Conservation (phyloP, 2,113 vertebrate genomes). For the Pimephales promelas region DNA sequence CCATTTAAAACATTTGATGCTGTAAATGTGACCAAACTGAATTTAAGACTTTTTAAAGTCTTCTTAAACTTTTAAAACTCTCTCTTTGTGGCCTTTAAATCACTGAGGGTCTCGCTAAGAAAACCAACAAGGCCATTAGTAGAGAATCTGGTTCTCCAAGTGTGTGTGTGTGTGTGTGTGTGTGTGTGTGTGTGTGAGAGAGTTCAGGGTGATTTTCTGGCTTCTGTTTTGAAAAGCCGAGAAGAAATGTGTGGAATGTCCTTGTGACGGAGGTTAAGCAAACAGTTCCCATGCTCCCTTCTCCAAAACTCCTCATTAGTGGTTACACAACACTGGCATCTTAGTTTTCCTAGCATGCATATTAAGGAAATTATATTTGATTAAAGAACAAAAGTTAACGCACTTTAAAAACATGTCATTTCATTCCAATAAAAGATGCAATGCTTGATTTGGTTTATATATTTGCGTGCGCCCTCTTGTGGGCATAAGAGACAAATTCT, state of each 20-base stretch:
- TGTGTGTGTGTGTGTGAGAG: too few species aligned
- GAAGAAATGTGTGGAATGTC: slow-evolving; percentile 24
- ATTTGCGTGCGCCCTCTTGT: too few species aligned
- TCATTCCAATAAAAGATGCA: too few species aligned
- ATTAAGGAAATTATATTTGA: too few species aligned
- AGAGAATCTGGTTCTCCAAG: background rate
- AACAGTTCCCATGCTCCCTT: background rate
- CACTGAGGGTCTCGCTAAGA: background rate
- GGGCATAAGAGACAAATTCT: too few species aligned
- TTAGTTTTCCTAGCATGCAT: too few species aligned
- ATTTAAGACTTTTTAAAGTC: background rate
- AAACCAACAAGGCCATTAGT: background rate
- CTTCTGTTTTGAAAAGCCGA: slow-evolving; percentile 1
- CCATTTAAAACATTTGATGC: background rate
- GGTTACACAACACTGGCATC: background rate
- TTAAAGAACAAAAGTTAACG: too few species aligned
- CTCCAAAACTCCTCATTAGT: background rate
- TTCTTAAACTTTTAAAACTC: background rate
- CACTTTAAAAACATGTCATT: too few species aligned
- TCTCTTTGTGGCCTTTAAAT: background rate
- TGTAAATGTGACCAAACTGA: background rate
- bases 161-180: too few species aligned
- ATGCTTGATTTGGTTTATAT: too few species aligned
- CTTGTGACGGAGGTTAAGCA: background rate
- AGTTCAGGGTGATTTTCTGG: too few species aligned